Evolutionary conservation across 2,797 vertebrate species (phyloP).

Genomic region (Lepidocolaptes lacrymiger): DNA sequence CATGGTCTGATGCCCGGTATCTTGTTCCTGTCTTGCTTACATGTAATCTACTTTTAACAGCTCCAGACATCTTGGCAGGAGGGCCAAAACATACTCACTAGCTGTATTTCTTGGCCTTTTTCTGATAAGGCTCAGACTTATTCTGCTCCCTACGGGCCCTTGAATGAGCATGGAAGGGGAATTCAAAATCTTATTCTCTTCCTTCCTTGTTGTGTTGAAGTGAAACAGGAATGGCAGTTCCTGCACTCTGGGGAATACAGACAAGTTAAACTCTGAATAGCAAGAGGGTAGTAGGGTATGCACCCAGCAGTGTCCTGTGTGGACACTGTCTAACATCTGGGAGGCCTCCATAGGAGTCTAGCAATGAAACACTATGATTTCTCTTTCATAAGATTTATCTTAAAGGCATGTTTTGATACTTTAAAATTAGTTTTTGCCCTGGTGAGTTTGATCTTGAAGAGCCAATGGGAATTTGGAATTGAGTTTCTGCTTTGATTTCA

Average conservation of each 20-base stretch:
- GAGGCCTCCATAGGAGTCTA: neutral
- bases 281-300: neutral
- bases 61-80: slow-evolving; percentile 36
- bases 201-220: neutral
- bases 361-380: neutral
- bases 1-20: neutral
- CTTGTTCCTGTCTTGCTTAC: slow-evolving; percentile 57
- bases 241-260: neutral
- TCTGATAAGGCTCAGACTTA: neutral
- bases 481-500: neutral
- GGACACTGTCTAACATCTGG: neutral
- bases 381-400: neutral
- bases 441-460: neutral
- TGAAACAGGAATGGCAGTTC: neutral
- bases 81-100: neutral
- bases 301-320: neutral
- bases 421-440: neutral
- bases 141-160: neutral
- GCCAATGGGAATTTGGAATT: neutral
- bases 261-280: neutral
- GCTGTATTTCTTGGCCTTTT: slow-evolving; percentile 11
- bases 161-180: neutral
- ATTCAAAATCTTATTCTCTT: neutral
- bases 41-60: slow-evolving; percentile 14
- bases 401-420: neutral